Conservation (phyloP, 2,888 invertebrate genomes). For the Crossocerus cetratus region DNA sequence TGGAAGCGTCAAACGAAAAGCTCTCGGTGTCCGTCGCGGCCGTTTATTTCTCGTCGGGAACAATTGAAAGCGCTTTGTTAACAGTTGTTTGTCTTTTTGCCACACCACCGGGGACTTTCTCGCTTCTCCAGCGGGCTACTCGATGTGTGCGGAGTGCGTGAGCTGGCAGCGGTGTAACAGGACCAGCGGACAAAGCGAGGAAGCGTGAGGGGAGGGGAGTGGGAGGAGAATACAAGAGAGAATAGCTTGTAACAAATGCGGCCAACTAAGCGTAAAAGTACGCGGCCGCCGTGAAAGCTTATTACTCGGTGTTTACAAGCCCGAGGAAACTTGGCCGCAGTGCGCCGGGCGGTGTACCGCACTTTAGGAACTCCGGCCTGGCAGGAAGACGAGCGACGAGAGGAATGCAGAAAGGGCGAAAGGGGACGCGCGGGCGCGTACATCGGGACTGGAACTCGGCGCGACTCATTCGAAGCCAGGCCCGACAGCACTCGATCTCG, state of each 20-base stretch:
- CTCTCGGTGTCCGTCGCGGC: too few species aligned
- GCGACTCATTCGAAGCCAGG: slow-evolving; percentile 53
- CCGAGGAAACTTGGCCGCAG: slow-evolving; percentile 53
- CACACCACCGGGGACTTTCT: too few species aligned
- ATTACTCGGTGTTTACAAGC: slow-evolving; percentile 60
- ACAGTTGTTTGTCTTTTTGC: background rate
- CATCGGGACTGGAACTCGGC: slow-evolving; percentile 5
- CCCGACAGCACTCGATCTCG: slow-evolving; percentile 50
- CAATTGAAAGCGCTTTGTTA: background rate
- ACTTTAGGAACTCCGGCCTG: slow-evolving; percentile 46
- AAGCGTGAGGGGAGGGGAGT: too few species aligned
- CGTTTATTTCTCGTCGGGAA: background rate
- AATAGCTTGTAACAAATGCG: slow-evolving; percentile 47
- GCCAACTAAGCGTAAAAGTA: slow-evolving; percentile 61
- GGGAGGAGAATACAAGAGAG: too few species aligned
- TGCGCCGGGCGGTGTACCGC: slow-evolving; percentile 34
- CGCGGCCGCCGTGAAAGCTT: slow-evolving; percentile 50
- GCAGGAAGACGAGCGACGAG: background rate
- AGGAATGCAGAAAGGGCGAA: slow-evolving; percentile 33
- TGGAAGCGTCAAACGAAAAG: too few species aligned
- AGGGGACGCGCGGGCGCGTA: slow-evolving; percentile 5
- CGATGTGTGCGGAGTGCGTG: background rate
- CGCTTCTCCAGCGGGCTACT: slow-evolving; percentile 10
- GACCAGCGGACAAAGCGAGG: too few species aligned
- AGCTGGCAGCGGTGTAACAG: too few species aligned